Base-by-base conservation (phyloP, 2,888 invertebrate species). In the Perdita meconis region DNA sequence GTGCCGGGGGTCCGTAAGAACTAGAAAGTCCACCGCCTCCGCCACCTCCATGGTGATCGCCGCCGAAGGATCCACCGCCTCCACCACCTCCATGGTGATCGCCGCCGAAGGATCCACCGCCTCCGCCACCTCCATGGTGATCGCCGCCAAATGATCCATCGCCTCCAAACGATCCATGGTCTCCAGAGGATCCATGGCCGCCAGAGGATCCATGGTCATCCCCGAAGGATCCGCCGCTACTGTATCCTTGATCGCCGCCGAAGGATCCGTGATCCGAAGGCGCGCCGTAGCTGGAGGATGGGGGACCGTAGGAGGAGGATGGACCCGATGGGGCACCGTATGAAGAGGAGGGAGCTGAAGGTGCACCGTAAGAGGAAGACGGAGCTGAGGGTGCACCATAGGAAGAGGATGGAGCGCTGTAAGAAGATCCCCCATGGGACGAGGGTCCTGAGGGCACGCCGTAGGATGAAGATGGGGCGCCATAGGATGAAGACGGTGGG, bases 301-400 rank as follows among this genome's bases (percentile, higher is more conserved):
- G n/a, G n/a, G n/a, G 79, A 2, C 84, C 85, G n/a, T 87, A 84
- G 1, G 80, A 79, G 0, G 84, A 76, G 0, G 79, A 78, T 2
- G 81, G 68, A 0, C 5, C 60, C 0, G 19, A 42, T 12, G 60
- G 60, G 0, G 84, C 78, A 12, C 78, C 78, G 38, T 78, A 67
- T 0, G 60, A 67, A 0, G 77, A 81, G 2, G 77, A 60, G 6
- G 60, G 71, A 0, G 74, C 57, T 0, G 83, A 72, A 12, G 78
- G 75, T 0, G 73, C 78, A 16, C 78, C 78, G 19, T 78, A 75
- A 0, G 63, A 64, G 0, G 56, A 64, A 0, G 77, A 69, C 10
- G 76, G 66, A 2, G 82, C 73, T n/a, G 51, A 44, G 1, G 57
- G 57, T 0, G 57, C 80, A 53, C 89, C 89, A 13, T 87, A 87